phyloP scores from a whole-genome alignment of 2,888 invertebrate species.

The Trissoscelio sp. region DNA sequence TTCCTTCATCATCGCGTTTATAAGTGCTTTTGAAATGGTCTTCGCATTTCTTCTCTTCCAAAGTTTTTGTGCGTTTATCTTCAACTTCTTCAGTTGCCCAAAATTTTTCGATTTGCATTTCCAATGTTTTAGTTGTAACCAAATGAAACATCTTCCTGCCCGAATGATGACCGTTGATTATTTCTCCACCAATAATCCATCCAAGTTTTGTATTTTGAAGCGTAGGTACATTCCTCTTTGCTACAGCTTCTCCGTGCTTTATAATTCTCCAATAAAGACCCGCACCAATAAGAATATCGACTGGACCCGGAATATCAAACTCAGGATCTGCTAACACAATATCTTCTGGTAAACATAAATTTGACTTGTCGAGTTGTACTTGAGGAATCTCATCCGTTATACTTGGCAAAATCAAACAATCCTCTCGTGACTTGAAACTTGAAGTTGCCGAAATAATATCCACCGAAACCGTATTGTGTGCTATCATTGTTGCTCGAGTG shows the following conservation, averaged over 20 bases:
- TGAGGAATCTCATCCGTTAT: not conserved
- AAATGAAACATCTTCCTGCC: not conserved
- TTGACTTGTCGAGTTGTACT: not conserved
- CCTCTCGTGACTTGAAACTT: too few relatives aligned
- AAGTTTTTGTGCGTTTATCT: not conserved
- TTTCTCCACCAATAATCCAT: slow-evolving; percentile 1
- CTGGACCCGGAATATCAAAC: not conserved
- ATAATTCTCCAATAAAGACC: not conserved
- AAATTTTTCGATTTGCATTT: not conserved
- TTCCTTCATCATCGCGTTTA: too few relatives aligned
- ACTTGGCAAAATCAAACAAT: not conserved
- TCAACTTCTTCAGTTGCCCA: not conserved
- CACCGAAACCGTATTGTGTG: too few relatives aligned
- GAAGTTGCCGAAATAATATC: too few relatives aligned
- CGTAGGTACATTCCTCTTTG: not conserved
- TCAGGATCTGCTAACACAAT: slow-evolving; percentile 1
- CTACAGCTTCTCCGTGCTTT: not conserved
- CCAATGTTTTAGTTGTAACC: not conserved
- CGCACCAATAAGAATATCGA: not conserved
- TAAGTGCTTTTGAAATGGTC: too few relatives aligned
- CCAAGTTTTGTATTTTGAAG: not conserved
- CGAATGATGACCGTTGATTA: not conserved
- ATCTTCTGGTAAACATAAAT: not conserved
- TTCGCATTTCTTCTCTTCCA: not conserved
- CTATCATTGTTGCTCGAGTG: too few relatives aligned